Evolutionary conservation across 2,888 invertebrate species (phyloP).

Genomic region (Ctenicera cuprea): DNA sequence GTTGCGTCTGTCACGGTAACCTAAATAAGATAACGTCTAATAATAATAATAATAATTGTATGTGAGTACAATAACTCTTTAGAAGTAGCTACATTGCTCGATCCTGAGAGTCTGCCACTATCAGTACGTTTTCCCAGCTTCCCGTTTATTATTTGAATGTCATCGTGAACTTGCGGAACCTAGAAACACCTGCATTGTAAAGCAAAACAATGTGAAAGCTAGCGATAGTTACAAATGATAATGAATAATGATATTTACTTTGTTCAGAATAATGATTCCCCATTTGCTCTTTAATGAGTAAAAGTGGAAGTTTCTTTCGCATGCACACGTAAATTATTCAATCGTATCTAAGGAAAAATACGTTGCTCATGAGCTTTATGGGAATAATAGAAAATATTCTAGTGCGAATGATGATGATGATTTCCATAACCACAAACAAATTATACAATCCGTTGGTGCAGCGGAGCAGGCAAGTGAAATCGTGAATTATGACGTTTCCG

Average conservation of each 20-base stretch:
- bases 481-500: constrained; percentile 22
- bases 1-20: constrained; percentile 28
- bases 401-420: too few species aligned
- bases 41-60: constrained; percentile 37
- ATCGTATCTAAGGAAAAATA: not conserved
- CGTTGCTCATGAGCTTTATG: too few species aligned
- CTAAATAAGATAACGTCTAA: constrained; percentile 36
- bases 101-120: not conserved
- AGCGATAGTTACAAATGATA: constrained; percentile 22
- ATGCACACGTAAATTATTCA: not conserved
- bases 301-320: constrained; percentile 13
- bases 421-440: too few species aligned
- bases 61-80: constrained; percentile 32
- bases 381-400: too few species aligned
- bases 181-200: constrained; percentile 31
- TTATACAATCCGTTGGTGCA: too few species aligned
- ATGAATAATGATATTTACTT: constrained; percentile 25
- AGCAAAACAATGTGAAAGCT: constrained; percentile 35
- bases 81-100: constrained; percentile 15
- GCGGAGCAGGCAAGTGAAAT: not conserved
- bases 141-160: constrained; percentile 37
- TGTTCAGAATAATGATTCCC: constrained; percentile 2
- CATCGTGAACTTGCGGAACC: constrained; percentile 8
- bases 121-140: constrained; percentile 35
- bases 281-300: constrained; percentile 13